Conservation (phyloP, 2,797 vertebrate genomes). For the Sardinella longiceps region DNA sequence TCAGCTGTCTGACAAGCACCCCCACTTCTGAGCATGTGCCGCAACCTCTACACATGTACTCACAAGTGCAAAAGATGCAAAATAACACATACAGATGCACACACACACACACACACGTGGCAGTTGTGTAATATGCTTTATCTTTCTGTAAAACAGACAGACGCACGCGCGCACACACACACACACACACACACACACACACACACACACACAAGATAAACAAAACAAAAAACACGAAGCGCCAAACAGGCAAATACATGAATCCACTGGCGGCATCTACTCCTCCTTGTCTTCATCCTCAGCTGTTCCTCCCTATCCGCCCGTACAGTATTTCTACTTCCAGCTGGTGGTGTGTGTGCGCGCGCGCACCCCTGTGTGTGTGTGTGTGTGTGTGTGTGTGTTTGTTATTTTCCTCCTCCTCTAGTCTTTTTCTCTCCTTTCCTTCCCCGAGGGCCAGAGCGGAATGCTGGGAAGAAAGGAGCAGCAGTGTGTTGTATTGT, state of each 20-base stretch:
- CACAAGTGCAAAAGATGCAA: not conserved
- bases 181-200: too few species aligned
- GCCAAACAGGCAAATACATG: not conserved
- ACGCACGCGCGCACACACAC: too few species aligned
- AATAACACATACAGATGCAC: not conserved
- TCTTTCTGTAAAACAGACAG: not conserved
- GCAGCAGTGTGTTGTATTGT: constrained; percentile 55
- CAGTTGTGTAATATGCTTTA: not conserved
- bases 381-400: not conserved
- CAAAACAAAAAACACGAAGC: not conserved
- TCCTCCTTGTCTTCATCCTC: not conserved
- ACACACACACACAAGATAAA: not conserved
- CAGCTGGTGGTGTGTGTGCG: constrained; percentile 43
- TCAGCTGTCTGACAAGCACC: not conserved
- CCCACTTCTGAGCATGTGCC: not conserved
- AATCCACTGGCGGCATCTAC: not conserved
- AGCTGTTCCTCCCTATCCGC: not conserved
- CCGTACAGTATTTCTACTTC: constrained; percentile 37
- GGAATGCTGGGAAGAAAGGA: constrained; percentile 16
- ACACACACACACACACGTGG: not conserved
- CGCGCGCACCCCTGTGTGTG: too few species aligned
- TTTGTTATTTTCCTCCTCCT: not conserved
- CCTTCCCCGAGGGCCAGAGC: constrained; percentile 11
- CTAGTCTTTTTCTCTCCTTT: not conserved
- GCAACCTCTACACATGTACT: not conserved